A percentile compares a stretch with the other conserved stretches of the same genome.
Evolutionary conservation across 2,113 vertebrate genomes (phyloP).

Genomic region (Sus scrofa): T2T-Sscrofa CM000816.6:95838501-95839000

Average conservation of each 20-base stretch:
- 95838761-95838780: constrained; percentile 41
- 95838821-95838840: background rate
- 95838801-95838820: constrained; percentile 40
- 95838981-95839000: background rate
- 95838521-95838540: constrained; percentile 61
- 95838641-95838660: constrained; percentile 64
- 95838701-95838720: background rate
- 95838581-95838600: constrained; percentile 68
- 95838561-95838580: constrained; percentile 70
- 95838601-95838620: constrained; percentile 65
- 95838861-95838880: constrained; percentile 5
- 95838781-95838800: constrained; percentile 42
- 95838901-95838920: background rate
- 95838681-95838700: background rate
- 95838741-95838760: constrained; percentile 57
- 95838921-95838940: constrained; percentile 5
- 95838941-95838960: background rate
- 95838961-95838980: background rate
- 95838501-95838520: constrained; percentile 65
- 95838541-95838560: constrained; percentile 44
- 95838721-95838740: constrained; percentile 44
- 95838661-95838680: constrained; percentile 56
- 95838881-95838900: background rate
- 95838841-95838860: constrained; percentile 23
- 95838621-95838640: constrained; percentile 48